A percentile compares a stretch with the other conserved stretches of the same genome.
Evolutionary conservation across 2,888 invertebrate species (phyloP).

Genomic region (Bruchidius siliquastri): DNA sequence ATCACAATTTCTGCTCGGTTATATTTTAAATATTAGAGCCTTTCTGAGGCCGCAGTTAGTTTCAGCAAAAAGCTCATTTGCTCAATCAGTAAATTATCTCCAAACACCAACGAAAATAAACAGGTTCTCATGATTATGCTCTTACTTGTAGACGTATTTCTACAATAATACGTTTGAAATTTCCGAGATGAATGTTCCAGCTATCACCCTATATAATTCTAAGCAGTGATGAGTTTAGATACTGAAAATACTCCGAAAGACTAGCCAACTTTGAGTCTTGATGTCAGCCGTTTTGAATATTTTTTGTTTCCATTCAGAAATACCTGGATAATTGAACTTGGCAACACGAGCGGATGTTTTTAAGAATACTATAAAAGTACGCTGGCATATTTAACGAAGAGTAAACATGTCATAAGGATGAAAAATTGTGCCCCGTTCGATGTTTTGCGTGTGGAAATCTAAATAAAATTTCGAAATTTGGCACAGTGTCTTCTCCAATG

Average conservation of each 20-base stretch:
- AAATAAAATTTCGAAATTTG: neutral
- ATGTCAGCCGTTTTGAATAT: neutral
- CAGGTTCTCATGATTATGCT: too few species aligned
- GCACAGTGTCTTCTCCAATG: neutral
- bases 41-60: too few species aligned
- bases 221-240: neutral
- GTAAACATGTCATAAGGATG: neutral
- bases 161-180: too few species aligned
- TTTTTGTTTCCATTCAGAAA: neutral
- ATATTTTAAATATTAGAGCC: too few species aligned
- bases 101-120: too few species aligned
- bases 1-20: too few species aligned
- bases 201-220: neutral
- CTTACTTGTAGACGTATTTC: too few species aligned
- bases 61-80: too few species aligned
- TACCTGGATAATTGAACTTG: neutral
- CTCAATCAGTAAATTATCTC: too few species aligned
- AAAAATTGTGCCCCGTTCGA: neutral
- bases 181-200: too few species aligned
- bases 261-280: neutral
- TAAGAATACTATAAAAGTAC: neutral
- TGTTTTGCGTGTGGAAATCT: neutral
- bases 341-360: neutral
- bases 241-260: neutral
- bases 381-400: neutral